Percentiles rank a stretch among this genome's conserved stretches.
phyloP scores from a whole-genome alignment of 2,888 invertebrate species.

The Eumerus sabulonum region DNA sequence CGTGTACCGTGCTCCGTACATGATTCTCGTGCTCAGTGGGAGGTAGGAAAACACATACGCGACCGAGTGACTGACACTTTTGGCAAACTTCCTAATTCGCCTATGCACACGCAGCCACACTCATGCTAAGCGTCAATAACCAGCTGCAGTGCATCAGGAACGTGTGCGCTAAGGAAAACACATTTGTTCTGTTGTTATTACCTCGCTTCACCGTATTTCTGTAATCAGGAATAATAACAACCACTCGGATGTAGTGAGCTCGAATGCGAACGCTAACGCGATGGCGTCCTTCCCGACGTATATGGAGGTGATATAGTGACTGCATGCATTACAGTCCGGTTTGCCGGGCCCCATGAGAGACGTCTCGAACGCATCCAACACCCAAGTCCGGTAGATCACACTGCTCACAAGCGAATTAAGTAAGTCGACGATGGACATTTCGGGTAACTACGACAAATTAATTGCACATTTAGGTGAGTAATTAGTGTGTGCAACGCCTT shows the following conservation, averaged over 20 bases:
- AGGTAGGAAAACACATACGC: slow-evolving; percentile 39
- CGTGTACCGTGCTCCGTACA: neutral
- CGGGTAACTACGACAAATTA: slow-evolving; percentile 62
- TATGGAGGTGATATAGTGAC: too few relatives aligned
- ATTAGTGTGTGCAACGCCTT: slow-evolving; percentile 52
- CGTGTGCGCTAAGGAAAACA: slow-evolving; percentile 37
- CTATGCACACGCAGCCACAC: neutral
- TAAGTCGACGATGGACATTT: slow-evolving; percentile 44
- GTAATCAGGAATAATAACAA: slow-evolving; percentile 54
- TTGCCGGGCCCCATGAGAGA: slow-evolving; percentile 35
- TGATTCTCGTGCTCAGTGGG: slow-evolving; percentile 41
- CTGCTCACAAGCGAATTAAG: slow-evolving; percentile 13
- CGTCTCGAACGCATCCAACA: slow-evolving; percentile 8
- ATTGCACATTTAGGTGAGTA: slow-evolving; percentile 60
- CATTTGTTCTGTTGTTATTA: slow-evolving; percentile 48
- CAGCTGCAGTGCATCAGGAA: slow-evolving; percentile 60
- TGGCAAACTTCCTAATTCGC: slow-evolving; percentile 64
- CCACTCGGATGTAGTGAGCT: slow-evolving; percentile 1
- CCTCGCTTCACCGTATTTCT: slow-evolving; percentile 40
- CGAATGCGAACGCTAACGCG: too few relatives aligned
- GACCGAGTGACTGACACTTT: slow-evolving; percentile 56
- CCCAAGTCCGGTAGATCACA: neutral
- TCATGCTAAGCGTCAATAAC: slow-evolving; percentile 55
- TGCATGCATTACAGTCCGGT: slow-evolving; percentile 3
- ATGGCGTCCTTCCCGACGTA: slow-evolving; percentile 28